Evolutionary conservation across 2,113 vertebrate genomes (phyloP).

Genomic region (Setophaga kirtlandii): DNA sequence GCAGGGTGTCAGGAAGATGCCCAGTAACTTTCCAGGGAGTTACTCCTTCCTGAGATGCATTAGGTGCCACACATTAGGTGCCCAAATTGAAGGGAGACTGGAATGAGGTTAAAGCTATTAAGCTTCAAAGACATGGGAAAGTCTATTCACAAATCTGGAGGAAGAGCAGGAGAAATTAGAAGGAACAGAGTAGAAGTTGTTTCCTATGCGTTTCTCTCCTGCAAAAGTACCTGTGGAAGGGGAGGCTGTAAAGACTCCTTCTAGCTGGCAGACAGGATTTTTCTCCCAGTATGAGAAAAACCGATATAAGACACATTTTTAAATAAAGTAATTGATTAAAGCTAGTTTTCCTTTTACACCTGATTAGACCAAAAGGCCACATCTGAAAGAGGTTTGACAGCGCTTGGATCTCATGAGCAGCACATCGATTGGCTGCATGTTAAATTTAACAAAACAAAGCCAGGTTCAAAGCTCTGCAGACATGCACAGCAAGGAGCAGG

Average conservation of each 20-base stretch:
- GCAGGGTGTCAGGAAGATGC: background rate
- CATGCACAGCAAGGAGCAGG: background rate
- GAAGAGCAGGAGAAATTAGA: background rate
- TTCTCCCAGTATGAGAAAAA: background rate
- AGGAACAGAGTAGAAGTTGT: background rate
- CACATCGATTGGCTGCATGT: background rate
- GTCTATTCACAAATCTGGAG: background rate
- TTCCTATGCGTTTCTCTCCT: background rate
- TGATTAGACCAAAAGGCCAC: background rate
- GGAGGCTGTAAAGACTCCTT: background rate
- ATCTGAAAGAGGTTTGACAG: background rate
- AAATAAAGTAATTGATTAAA: background rate
- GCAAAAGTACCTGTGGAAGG: background rate
- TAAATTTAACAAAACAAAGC: conserved; percentile 29
- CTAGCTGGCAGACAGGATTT: background rate
- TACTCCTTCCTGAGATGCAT: background rate
- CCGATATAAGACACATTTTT: background rate
- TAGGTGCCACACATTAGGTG: background rate
- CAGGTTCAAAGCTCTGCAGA: background rate
- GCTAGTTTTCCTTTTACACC: background rate
- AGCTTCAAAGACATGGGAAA: background rate
- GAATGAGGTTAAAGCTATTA: conserved; percentile 2
- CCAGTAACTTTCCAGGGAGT: background rate
- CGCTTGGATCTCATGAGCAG: background rate
- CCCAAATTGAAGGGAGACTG: background rate